A percentile compares a stretch with the other conserved stretches of the same genome.
Conservation (phyloP, 2,113 vertebrate genomes). For the Xiphophorus couchianus region DNA sequence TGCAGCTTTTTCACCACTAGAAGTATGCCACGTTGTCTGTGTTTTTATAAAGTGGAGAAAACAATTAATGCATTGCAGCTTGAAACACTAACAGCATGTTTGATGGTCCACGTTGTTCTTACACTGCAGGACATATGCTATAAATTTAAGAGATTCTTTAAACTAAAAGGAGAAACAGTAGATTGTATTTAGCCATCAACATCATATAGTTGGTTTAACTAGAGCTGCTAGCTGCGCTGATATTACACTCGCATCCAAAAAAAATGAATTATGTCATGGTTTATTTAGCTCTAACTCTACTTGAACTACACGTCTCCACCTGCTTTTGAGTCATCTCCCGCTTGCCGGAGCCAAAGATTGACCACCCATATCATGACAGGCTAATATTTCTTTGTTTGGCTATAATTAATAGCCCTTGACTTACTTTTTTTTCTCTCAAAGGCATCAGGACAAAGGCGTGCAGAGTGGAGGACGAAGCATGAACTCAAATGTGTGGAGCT, state of each 20-base stretch:
- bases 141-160: slow-evolving; percentile 29
- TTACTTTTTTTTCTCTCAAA: slow-evolving; percentile 21
- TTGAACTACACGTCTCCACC: neutral
- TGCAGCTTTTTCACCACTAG: slow-evolving; percentile 10
- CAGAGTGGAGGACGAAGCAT: neutral
- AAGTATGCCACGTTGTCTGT: slow-evolving; percentile 11
- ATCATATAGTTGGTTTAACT: slow-evolving; percentile 5
- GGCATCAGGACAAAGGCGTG: neutral
- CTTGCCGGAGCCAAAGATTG: slow-evolving; percentile 10
- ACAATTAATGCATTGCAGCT: neutral
- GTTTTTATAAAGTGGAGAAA: neutral
- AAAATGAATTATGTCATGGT: slow-evolving; percentile 6
- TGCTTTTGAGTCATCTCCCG: slow-evolving; percentile 13
- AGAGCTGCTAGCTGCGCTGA: slow-evolving; percentile 21
- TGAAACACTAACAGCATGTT: slow-evolving; percentile 17
- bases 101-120: slow-evolving; percentile 24
- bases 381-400: slow-evolving; percentile 35
- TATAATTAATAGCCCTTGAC: slow-evolving; percentile 52
- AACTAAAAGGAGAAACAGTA: neutral
- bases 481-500: neutral
- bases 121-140: neutral
- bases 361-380: slow-evolving; percentile 16
- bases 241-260: slow-evolving; percentile 14
- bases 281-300: neutral
- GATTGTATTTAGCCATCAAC: slow-evolving; percentile 17